Conservation (phyloP, 2,113 vertebrate genomes). For the Stigmatopora nigra region DNA sequence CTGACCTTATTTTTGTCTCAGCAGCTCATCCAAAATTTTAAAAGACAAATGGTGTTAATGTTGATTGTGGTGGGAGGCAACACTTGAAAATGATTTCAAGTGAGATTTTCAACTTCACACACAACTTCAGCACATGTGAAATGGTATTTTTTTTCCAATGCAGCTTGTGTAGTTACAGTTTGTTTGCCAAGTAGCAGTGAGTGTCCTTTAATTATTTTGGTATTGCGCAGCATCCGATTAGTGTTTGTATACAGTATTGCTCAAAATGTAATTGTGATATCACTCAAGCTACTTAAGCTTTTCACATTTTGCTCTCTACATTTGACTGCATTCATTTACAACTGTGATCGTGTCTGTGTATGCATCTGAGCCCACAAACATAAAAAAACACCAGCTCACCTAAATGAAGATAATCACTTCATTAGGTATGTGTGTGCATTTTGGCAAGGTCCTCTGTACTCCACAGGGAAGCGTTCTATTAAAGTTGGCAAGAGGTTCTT, state of each 20-base stretch:
- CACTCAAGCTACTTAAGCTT: too few relatives aligned
- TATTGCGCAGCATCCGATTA: background rate
- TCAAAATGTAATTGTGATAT: background rate
- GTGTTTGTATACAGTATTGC: background rate
- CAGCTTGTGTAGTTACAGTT: conserved; percentile 7
- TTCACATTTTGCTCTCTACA: background rate
- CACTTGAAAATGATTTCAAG: conserved; percentile 36
- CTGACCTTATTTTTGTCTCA: conserved; percentile 50
- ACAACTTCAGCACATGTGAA: conserved; percentile 18
- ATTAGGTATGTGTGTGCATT: conserved; percentile 37
- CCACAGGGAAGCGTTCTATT: conserved; percentile 59
- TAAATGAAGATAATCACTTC: conserved; percentile 58
- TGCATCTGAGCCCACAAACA: conserved; percentile 9
- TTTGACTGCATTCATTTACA: background rate
- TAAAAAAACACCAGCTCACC: conserved; percentile 22
- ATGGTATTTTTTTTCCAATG: conserved; percentile 5
- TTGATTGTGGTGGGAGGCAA: conserved; percentile 45
- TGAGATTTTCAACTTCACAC: conserved; percentile 49
- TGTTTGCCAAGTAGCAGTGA: conserved; percentile 11
- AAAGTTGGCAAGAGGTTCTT: conserved; percentile 57
- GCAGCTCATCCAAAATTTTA: conserved; percentile 52
- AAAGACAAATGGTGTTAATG: conserved; percentile 55
- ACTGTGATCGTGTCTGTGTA: background rate
- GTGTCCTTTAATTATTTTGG: conserved; percentile 3
- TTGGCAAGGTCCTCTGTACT: conserved; percentile 48